Evolutionary conservation across 1,140 invertebrate species (phyloP).

Genomic region (Eulimnadia texana): DNA sequence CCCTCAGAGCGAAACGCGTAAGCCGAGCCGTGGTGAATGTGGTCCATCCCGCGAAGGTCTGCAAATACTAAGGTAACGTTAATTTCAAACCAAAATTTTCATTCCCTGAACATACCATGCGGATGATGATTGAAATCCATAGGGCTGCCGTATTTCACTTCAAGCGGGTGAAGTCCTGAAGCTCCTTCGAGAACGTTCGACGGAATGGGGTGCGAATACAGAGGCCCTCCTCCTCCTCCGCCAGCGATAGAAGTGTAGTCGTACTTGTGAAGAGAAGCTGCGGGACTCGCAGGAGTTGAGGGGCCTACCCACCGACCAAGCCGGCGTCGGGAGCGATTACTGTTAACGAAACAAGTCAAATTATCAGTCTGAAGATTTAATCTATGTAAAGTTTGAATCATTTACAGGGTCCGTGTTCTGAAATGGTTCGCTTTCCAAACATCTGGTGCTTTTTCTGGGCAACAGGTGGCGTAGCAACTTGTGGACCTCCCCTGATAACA

Average conservation of each 20-base stretch:
- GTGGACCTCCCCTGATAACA: slow-evolving; percentile 11
- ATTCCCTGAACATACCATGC: neutral
- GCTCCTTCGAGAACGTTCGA: neutral
- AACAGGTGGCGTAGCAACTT: slow-evolving; percentile 35
- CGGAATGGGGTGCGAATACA: neutral
- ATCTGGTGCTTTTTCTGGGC: slow-evolving; percentile 83
- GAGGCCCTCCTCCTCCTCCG: neutral
- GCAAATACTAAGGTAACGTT: neutral
- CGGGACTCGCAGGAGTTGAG: neutral
- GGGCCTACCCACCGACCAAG: neutral
- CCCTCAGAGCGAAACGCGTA: slow-evolving; percentile 62
- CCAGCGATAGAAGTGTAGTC: neutral
- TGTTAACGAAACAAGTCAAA: too few species aligned
- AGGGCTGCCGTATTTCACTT: neutral
- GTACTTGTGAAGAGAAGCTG: neutral
- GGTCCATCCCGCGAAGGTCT: slow-evolving; percentile 20
- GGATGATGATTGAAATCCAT: neutral
- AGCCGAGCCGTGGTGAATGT: slow-evolving; percentile 64
- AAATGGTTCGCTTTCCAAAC: slow-evolving; percentile 53
- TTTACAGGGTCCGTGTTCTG: neutral
- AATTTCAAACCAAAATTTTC: neutral
- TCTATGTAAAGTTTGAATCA: too few species aligned
- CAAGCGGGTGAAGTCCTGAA: neutral
- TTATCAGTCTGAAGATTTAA: too few species aligned
- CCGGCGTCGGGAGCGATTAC: neutral